Evolutionary conservation across 1,140 invertebrate genomes (phyloP).

Genomic region (Lerema accius): DNA sequence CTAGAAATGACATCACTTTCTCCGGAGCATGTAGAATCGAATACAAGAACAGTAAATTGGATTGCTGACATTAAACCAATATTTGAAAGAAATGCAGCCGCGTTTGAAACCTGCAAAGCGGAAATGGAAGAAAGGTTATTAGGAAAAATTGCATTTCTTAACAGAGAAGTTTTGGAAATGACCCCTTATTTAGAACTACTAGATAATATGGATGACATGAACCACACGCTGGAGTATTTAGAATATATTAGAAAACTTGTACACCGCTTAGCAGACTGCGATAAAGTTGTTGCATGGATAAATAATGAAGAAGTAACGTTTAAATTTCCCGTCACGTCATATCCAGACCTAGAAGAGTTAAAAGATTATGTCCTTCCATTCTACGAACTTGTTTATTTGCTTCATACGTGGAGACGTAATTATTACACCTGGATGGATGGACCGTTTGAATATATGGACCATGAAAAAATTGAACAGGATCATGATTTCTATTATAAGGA

Average conservation of each 20-base stretch:
- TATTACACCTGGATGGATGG: conserved; percentile 95
- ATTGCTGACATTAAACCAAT: conserved; percentile 87
- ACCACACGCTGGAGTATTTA: conserved; percentile 86
- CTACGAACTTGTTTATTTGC: conserved; percentile 85
- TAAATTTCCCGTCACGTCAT: conserved; percentile 89
- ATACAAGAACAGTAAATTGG: conserved; percentile 89
- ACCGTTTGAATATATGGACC: conserved; percentile 92
- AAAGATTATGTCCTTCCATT: conserved; percentile 88
- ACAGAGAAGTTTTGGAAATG: conserved; percentile 87
- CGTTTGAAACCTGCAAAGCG: conserved; percentile 91
- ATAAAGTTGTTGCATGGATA: conserved; percentile 91
- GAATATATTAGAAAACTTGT: conserved; percentile 89
- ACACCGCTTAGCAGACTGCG: conserved; percentile 88
- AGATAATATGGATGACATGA: conserved; percentile 88
- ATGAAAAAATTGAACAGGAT: conserved; percentile 87
- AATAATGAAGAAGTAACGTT: conserved; percentile 95
- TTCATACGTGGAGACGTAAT: conserved; percentile 89
- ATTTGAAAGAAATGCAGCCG: conserved; percentile 87
- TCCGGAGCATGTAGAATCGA: conserved; percentile 86
- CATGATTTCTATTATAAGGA: conserved; percentile 89
- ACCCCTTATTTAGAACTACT: conserved; percentile 86
- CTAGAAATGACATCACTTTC: conserved; percentile 87
- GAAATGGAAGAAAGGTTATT: conserved; percentile 91
- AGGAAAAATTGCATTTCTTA: conserved; percentile 86
- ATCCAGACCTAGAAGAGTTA: conserved; percentile 89